Percentiles rank a stretch among this genome's conserved stretches.
Conservation (phyloP, 2,888 invertebrate genomes). For the Tipula lateralis region DNA sequence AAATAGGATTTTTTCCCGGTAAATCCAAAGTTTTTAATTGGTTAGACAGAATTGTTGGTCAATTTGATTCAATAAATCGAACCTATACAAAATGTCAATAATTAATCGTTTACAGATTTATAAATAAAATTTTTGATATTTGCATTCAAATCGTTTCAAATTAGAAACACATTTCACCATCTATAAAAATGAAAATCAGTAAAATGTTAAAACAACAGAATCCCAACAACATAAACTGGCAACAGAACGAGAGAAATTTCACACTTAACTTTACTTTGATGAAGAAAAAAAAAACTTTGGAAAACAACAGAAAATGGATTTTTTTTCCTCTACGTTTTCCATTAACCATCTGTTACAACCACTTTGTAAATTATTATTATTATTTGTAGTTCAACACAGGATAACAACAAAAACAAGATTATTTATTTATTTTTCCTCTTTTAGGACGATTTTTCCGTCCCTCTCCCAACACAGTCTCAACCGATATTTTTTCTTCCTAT, state of each 20-base stretch:
- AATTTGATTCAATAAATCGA: too few species aligned
- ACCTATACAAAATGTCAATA: too few species aligned
- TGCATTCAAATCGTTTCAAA: background rate
- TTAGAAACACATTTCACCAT: background rate
- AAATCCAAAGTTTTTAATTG: too few species aligned
- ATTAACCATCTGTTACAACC: conserved; percentile 24
- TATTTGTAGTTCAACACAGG: conserved; percentile 1
- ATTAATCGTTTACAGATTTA: background rate
- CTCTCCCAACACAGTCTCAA: background rate
- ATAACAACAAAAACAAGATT: background rate
- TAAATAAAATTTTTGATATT: background rate
- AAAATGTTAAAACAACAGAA: background rate
- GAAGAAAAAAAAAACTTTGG: background rate
- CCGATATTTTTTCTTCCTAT: background rate
- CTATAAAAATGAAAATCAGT: background rate
- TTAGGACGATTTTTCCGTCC: background rate
- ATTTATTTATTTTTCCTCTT: background rate
- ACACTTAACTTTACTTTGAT: conserved; percentile 19
- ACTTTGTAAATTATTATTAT: conserved; percentile 24
- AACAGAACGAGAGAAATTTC: background rate
- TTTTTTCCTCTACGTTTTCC: background rate
- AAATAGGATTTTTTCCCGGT: too few species aligned
- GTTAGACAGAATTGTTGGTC: too few species aligned
- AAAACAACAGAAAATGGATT: background rate
- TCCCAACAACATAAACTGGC: background rate